phyloP scores from a whole-genome alignment of 2,888 invertebrate genomes.

The Gisinianus flammeolus region DNA sequence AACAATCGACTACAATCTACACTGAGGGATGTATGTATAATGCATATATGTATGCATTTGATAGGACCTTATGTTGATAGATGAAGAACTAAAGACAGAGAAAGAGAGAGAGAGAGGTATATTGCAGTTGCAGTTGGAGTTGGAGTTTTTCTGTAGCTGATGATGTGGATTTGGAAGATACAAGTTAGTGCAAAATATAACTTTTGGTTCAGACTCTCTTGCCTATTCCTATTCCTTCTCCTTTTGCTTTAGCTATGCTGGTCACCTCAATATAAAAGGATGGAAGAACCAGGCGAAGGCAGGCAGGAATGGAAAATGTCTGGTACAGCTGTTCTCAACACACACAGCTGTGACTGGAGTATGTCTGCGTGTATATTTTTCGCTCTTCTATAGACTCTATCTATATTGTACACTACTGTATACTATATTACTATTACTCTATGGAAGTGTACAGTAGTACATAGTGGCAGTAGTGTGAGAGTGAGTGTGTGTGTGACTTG shows the following conservation, averaged over 20 bases:
- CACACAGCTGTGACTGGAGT: background rate
- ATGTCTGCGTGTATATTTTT: background rate
- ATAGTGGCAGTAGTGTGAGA: background rate
- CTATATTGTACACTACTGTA: background rate
- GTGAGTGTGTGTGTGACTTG: background rate
- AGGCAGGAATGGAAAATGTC: conserved; percentile 9
- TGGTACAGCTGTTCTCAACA: conserved; percentile 1
- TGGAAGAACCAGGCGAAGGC: too few species aligned
- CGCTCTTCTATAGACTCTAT: background rate
- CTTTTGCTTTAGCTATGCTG: background rate
- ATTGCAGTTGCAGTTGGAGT: background rate
- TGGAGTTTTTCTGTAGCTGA: background rate
- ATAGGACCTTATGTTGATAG: background rate
- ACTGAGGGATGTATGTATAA: background rate
- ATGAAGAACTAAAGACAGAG: background rate
- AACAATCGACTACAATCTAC: background rate
- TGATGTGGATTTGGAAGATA: background rate
- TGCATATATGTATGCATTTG: background rate
- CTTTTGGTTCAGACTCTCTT: background rate
- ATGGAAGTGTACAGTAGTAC: background rate
- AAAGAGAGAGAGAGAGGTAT: background rate
- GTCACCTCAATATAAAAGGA: conserved; percentile 6
- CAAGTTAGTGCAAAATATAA: conserved; percentile 1
- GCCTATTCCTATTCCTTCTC: background rate
- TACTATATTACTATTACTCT: background rate